phyloP scores from a whole-genome alignment of 2,113 vertebrate species.

The Erythrolamprus reginae region DNA sequence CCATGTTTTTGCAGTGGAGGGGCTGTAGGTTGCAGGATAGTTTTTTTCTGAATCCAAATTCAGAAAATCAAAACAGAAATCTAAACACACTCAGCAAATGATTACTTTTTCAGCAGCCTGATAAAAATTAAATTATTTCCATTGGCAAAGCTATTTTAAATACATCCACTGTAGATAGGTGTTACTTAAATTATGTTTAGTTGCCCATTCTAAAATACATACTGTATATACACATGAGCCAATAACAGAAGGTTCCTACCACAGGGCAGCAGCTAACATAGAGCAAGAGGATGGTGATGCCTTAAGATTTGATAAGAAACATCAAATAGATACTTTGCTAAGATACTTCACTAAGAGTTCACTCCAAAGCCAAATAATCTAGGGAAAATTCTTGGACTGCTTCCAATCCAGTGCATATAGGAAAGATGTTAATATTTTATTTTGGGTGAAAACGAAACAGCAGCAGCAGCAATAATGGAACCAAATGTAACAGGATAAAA shows the following conservation, averaged over 20 bases:
- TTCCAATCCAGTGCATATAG: background rate
- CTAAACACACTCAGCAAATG: background rate
- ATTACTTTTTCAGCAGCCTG: fast-evolving
- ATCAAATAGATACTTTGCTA: background rate
- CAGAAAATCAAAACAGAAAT: too few relatives aligned
- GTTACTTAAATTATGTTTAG: background rate
- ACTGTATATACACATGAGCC: background rate
- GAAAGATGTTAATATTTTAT: background rate
- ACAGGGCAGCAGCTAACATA: background rate
- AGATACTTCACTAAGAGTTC: conserved; percentile 5
- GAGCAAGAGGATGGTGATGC: background rate
- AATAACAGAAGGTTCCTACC: background rate
- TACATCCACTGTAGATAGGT: background rate
- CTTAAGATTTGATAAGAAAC: background rate
- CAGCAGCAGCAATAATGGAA: background rate
- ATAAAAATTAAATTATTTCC: background rate
- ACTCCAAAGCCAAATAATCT: background rate
- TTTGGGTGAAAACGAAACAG: background rate
- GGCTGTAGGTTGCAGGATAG: too few relatives aligned
- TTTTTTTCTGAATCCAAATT: too few relatives aligned
- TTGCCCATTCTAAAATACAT: background rate
- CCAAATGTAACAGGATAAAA: background rate
- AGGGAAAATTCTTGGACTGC: background rate
- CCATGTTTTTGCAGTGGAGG: too few relatives aligned
- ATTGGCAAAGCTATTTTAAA: background rate